Evolutionary conservation across 2,797 vertebrate genomes (phyloP), one percentile per base, ranked within the genome.

Genomic region (Scarus forsteni): DNA sequence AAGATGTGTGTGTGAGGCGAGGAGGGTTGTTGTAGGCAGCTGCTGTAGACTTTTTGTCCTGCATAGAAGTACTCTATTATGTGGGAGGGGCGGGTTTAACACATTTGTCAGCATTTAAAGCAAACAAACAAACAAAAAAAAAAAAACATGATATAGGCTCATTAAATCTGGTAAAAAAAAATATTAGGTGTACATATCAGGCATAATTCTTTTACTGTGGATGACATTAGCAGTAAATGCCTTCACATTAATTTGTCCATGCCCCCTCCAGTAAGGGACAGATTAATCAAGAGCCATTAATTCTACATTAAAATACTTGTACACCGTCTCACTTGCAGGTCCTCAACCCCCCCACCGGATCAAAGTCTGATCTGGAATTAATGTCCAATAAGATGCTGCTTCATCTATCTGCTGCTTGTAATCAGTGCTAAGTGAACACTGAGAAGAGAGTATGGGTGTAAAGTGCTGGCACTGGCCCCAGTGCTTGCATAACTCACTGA

Each of bases 401-500:
- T 68, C 54, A 51, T 83, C 44, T 42, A 40, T 62, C 48, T 39
- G 58, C 58, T 56, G 57, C 55, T 78, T 61, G 42, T 70, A 36
- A 69, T 76, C 59, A 46, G 59, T 59, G 69, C 74, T 66, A 79
- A 71, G 69, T 43, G 66, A 79, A 50, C 36, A 50, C 35, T 48
- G 39, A 66, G n/a, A 14, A 38, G 38, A 39, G 42, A 54, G 67
- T 39, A 35, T 35, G 45, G 54, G 52, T 73, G 66, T 57, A 70
- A 49, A 64, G 52, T 42, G 51, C 16, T 81, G 80, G 85, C 71
- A 19, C 42, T 45, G 18, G 60, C 57, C 40, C 72, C 8, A 6
- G 46, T 64, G 58, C 58, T 77, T 81, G 60, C 69, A 49, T 80
- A 84, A 84, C 80, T 81, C 60, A 68, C 68, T 66, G 75, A 70